Evolutionary conservation across 2,113 vertebrate species (phyloP).

Genomic region (Heptranchias perlo): DNA sequence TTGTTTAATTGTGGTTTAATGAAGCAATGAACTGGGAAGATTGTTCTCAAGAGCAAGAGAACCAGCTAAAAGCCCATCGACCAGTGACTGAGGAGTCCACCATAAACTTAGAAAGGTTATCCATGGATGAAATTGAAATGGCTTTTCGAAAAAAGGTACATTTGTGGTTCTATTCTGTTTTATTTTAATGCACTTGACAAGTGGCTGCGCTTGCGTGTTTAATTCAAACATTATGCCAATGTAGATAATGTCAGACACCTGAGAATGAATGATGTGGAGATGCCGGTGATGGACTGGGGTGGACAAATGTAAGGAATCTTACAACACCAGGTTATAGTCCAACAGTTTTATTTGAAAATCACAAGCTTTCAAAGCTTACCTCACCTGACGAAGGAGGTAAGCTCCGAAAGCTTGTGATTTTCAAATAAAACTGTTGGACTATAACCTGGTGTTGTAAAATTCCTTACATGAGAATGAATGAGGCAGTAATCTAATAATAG

Average conservation of each 20-base stretch:
- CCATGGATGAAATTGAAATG: conserved; percentile 44
- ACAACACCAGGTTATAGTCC: no score
- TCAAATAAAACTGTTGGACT: no score
- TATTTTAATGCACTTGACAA: neutral
- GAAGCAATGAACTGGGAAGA: conserved; percentile 42
- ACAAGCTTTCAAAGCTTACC: no score
- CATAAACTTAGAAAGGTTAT: conserved; percentile 35
- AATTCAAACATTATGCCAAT: neutral
- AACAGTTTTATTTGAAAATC: no score
- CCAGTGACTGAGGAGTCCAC: neutral
- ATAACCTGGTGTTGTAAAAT: no score
- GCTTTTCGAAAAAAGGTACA: conserved; percentile 47
- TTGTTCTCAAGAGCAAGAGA: conserved; percentile 37
- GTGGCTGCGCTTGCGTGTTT: neutral
- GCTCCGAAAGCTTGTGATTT: no score
- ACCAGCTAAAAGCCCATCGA: neutral
- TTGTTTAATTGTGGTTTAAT: conserved; percentile 18
- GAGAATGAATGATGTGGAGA: no score
- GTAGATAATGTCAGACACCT: neutral
- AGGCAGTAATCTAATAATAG: neutral
- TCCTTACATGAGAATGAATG: no score
- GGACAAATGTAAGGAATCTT: no score
- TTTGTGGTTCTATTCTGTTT: neutral
- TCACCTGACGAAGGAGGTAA: no score
- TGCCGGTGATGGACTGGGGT: no score